Conservation (phyloP, 2,113 vertebrate genomes). For the Nothobranchius kuhntae region DNA sequence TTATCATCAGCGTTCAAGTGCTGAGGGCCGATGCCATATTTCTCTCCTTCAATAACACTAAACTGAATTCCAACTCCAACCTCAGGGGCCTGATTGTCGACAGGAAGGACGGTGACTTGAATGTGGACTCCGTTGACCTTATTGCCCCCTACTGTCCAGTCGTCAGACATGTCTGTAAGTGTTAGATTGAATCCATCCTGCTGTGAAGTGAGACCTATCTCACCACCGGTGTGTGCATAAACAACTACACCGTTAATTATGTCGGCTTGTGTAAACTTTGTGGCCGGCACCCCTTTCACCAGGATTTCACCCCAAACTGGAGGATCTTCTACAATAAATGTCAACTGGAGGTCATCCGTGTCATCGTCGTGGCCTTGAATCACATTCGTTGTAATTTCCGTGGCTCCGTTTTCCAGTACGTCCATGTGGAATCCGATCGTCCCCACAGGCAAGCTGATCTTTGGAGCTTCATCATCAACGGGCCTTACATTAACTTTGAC, state of each 20-base stretch:
- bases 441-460: constrained; percentile 78
- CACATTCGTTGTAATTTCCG: constrained; percentile 87
- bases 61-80: constrained; percentile 83
- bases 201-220: constrained; percentile 85
- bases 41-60: constrained; percentile 85
- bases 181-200: constrained; percentile 90
- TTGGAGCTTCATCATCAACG: constrained; percentile 83
- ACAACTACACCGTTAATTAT: constrained; percentile 88
- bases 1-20: constrained; percentile 84
- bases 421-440: constrained; percentile 89
- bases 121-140: constrained; percentile 85
- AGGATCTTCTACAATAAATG: constrained; percentile 87
- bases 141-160: constrained; percentile 86
- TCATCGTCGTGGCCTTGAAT: constrained; percentile 86
- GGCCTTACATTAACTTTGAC: constrained; percentile 85
- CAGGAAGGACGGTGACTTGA: constrained; percentile 88
- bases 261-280: constrained; percentile 88
- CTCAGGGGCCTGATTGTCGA: constrained; percentile 89
- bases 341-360: constrained; percentile 88
- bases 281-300: constrained; percentile 83
- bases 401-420: constrained; percentile 90
- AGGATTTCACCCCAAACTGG: constrained; percentile 86
- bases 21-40: constrained; percentile 77
- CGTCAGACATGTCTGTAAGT: constrained; percentile 87
- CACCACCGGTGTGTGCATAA: constrained; percentile 89